Evolutionary conservation across 92 coral and sea anemone species (phyloP).

Genomic region (Blastomussa wellsi): DNA sequence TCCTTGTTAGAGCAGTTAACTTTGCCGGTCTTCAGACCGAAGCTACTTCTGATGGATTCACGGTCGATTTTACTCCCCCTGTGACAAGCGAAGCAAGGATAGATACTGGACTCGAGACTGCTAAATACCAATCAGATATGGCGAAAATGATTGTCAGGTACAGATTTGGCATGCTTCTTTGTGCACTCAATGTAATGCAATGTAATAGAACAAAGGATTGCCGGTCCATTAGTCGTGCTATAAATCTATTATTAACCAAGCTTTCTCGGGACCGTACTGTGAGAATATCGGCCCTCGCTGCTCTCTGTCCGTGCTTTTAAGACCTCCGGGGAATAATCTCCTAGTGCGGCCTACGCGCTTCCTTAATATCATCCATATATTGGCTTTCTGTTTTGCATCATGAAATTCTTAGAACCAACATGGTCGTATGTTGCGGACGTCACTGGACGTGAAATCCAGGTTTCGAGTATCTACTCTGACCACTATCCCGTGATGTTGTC

Average conservation of each 20-base stretch:
- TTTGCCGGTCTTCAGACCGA: conserved; percentile 73
- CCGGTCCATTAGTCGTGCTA: no score
- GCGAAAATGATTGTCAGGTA: conserved; percentile 48
- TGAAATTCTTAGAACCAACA: no score
- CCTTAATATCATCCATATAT: no score
- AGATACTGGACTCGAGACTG: conserved; percentile 45
- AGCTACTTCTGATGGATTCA: conserved; percentile 73
- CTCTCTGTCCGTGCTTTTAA: no score
- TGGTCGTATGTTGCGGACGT: no score
- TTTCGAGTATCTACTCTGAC: background rate
- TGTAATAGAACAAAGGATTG: no score
- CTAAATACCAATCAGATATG: conserved; percentile 53
- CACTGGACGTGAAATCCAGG: background rate
- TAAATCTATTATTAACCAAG: no score
- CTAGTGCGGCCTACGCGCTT: no score
- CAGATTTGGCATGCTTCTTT: background rate
- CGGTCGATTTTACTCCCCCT: conserved; percentile 86
- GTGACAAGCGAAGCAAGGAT: conserved; percentile 49
- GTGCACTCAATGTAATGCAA: background rate
- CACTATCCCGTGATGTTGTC: background rate
- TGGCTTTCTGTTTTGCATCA: no score
- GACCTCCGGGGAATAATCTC: no score
- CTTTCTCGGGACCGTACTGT: no score
- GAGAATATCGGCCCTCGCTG: no score
- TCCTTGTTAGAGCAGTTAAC: conserved; percentile 75